Evolutionary conservation across 2,113 vertebrate genomes (phyloP), one percentile per base, ranked within the genome.

Genomic region (Melozone crissalis): DNA sequence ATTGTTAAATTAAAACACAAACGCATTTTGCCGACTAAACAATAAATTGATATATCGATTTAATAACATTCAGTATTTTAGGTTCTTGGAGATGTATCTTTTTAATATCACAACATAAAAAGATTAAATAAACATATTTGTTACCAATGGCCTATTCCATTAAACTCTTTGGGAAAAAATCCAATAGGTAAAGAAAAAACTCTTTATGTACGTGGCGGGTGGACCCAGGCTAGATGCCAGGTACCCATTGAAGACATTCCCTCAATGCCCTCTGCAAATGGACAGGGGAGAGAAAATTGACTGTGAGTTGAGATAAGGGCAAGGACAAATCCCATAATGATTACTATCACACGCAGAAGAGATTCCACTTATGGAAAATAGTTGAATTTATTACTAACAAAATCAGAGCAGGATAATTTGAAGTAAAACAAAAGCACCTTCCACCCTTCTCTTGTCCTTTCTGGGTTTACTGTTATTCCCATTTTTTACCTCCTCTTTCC

Each of bases 401-500:
- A 41, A 68, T 41, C 21, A 61, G 9, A 68, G 14, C 4, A 31
- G 11, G 17, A 47, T 46, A 46, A 75, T 31, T 39, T 35, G n/a
- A 75, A 62, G 14, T 47, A 76, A 61, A n/a, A 12, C 39, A 67
- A 47, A 83, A 68, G 10, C 7, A 54, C 30, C 9, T 68, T 82
- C 3, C 2, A 5, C 9, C 3, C 24, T 15, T 17, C 20, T 0
- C 0, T 54, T 7, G 2, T 46, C 15, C 39, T 76, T 62, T 30
- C 14, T 0, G 0, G 1, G 8, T 76, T 63, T 62, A 47, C 41
- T n/a, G 41, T 51, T 39, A 28, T n/a, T 89, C 33, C 52, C 0
- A 9, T 81, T 66, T 62, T 69, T 10, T 76, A 35, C 15, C 14
- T 55, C 7, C 35, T 63, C 10, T 69, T 46, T 22, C 26, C 10